A percentile compares a stretch with the other conserved stretches of the same genome.
Conservation (phyloP, 1,140 invertebrate genomes). For the Pteromalus puparum region DNA sequence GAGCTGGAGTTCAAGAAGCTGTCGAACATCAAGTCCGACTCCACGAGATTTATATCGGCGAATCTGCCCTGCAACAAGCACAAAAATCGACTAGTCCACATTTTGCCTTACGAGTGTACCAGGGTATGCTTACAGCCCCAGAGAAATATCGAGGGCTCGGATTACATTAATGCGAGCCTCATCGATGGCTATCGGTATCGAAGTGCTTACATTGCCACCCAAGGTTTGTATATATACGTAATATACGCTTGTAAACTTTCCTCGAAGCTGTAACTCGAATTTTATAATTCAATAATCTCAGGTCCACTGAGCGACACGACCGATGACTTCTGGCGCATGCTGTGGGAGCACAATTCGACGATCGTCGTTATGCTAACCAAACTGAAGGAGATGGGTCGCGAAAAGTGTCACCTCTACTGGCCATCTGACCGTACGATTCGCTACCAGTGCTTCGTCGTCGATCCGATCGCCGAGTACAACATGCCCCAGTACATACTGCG, state of each 20-base stretch:
- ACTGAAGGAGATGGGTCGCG: constrained; percentile 96
- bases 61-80: constrained; percentile 98
- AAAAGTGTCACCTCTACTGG: constrained; percentile 99
- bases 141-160: constrained; percentile 94
- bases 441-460: constrained; percentile 98
- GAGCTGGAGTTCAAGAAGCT: constrained; percentile 99
- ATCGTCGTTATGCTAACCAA: constrained; percentile 99
- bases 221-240: constrained; percentile 75
- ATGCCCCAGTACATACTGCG: constrained; percentile 99
- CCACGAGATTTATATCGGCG: constrained; percentile 95
- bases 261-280: background rate
- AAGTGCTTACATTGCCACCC: constrained; percentile 97
- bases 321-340: constrained; percentile 99
- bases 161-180: constrained; percentile 99
- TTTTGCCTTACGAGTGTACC: constrained; percentile 97
- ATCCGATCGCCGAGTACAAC: constrained; percentile 99
- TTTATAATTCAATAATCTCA: background rate
- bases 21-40: constrained; percentile 95
- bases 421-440: constrained; percentile 96
- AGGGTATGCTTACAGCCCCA: constrained; percentile 95
- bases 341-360: constrained; percentile 99
- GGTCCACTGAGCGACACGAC: constrained; percentile 95
- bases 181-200: constrained; percentile 96
- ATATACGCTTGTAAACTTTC: no score
- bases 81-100: constrained; percentile 98